Conservation (phyloP, 2,113 vertebrate genomes). For the Sinocyclocheilus rhinocerous region DNA sequence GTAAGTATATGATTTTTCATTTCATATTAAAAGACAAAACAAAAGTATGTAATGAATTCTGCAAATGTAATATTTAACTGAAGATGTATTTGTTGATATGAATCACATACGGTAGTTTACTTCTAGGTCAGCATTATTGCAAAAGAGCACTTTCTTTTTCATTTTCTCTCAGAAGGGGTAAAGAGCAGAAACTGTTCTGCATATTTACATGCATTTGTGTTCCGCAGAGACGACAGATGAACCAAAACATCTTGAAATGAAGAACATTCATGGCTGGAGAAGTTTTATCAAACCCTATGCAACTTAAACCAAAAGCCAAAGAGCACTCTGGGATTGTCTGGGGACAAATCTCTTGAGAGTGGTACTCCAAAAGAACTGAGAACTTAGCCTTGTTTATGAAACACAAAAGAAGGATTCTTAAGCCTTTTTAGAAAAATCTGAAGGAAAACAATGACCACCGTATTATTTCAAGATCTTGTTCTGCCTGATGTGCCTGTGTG, state of each 20-base stretch:
- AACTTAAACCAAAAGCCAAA: constrained; percentile 5
- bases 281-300: not conserved
- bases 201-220: constrained; percentile 23
- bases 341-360: constrained; percentile 6
- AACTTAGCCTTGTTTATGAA: not conserved
- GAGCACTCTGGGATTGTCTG: constrained; percentile 23
- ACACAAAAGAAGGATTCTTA: not conserved
- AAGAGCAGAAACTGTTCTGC: constrained; percentile 4
- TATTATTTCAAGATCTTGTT: constrained; percentile 33
- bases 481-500: not conserved
- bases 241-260: constrained; percentile 34
- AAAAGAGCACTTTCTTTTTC: not conserved
- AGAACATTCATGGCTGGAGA: not conserved
- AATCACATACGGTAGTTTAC: not conserved
- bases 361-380: not conserved
- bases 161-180: not conserved
- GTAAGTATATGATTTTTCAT: not conserved
- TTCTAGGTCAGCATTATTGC: not conserved
- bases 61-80: not conserved
- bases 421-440: not conserved
- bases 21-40: not conserved
- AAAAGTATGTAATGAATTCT: not conserved
- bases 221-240: constrained; percentile 30
- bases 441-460: constrained; percentile 15
- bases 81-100: not conserved